phyloP scores from a whole-genome alignment of 2,797 vertebrate genomes.

The Delichon dasypus region DNA sequence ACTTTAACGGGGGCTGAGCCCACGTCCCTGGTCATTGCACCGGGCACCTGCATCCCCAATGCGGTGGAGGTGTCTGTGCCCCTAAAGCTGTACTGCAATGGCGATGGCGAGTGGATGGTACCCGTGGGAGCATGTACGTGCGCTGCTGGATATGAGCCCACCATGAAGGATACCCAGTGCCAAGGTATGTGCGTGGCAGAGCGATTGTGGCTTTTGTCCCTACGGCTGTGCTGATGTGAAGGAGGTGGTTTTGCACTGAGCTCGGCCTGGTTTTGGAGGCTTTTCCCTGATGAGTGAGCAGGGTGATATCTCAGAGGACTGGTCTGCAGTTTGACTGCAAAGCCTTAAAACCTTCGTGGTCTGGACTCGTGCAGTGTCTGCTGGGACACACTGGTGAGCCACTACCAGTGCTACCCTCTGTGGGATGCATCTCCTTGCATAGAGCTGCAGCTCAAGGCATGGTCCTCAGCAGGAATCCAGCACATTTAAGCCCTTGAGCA shows the following conservation, averaged over 20 bases:
- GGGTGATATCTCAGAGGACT: neutral
- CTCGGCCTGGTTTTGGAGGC: neutral
- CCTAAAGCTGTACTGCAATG: slow-evolving; percentile 95
- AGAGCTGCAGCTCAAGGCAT: neutral
- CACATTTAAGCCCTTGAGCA: neutral
- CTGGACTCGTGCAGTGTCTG: neutral
- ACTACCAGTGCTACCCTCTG: neutral
- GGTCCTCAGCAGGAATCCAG: neutral
- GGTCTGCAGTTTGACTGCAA: neutral
- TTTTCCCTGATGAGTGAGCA: neutral
- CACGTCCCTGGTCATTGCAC: slow-evolving; percentile 95
- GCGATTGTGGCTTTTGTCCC: neutral
- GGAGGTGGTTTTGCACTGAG: neutral
- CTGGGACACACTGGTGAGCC: neutral
- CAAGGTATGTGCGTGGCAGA: slow-evolving; percentile 77
- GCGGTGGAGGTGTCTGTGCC: slow-evolving; percentile 94
- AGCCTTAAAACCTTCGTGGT: neutral
- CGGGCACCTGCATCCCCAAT: slow-evolving; percentile 91
- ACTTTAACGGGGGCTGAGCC: slow-evolving; percentile 94
- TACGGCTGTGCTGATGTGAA: neutral
- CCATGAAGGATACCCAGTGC: slow-evolving; percentile 92
- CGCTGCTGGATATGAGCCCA: slow-evolving; percentile 87
- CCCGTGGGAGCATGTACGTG: slow-evolving; percentile 95
- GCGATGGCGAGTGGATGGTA: slow-evolving; percentile 98
- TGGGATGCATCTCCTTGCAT: neutral